Conservation (phyloP, 37 sponge, comb jelly and placozoan genomes). For the Mnemiopsis leidyi region DNA sequence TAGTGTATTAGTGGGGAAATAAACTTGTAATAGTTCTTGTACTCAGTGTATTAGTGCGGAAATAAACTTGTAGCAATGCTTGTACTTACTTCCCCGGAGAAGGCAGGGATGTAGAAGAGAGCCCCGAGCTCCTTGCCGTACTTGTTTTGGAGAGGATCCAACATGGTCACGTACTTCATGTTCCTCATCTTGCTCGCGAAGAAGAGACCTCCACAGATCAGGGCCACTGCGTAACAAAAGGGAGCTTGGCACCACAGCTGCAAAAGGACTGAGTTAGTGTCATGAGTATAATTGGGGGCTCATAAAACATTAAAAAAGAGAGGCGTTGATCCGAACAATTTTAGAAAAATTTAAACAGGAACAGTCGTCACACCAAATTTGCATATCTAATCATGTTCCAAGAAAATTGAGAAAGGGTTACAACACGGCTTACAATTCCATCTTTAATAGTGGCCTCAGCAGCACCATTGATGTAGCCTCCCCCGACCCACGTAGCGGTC, state of each 20-base stretch:
- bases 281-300: no score
- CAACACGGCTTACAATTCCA: slow-evolving; percentile 56
- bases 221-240: slow-evolving; percentile 29
- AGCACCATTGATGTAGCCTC: slow-evolving; percentile 60
- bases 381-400: no score
- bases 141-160: slow-evolving; percentile 37
- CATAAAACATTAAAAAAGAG: no score
- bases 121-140: slow-evolving; percentile 45
- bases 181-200: slow-evolving; percentile 44
- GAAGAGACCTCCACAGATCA: slow-evolving; percentile 40
- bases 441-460: slow-evolving; percentile 23
- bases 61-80: background rate
- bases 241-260: slow-evolving; percentile 63
- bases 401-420: no score
- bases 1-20: no score
- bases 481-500: slow-evolving; percentile 61
- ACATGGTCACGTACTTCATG: slow-evolving; percentile 55
- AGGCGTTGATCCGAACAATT: no score
- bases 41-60: no score
- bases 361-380: no score
- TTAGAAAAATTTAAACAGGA: no score
- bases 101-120: slow-evolving; percentile 56
- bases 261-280: no score
- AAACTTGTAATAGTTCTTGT: no score
- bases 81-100: slow-evolving; percentile 28